Evolutionary conservation across 2,113 vertebrate genomes (phyloP).

Genomic region (Crypturellus undulatus): DNA sequence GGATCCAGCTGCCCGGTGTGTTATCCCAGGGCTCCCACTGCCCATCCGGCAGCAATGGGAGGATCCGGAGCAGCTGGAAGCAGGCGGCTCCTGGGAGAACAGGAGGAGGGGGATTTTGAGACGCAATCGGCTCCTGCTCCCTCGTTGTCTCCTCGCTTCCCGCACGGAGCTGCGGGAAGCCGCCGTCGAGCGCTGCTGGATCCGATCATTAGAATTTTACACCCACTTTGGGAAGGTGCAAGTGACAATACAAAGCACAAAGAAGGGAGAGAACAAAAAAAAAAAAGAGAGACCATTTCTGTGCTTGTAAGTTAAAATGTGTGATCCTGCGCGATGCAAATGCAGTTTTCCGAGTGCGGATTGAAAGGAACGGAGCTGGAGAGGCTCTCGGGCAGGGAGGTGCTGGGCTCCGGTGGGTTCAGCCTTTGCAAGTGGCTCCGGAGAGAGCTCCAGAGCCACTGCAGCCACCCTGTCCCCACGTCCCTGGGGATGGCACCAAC

Average conservation of each 20-base stretch:
- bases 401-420: accelerated
- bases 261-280: not conserved
- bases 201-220: not conserved
- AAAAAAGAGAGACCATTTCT: not conserved
- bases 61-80: not conserved
- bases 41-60: not conserved
- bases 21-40: not conserved
- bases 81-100: accelerated
- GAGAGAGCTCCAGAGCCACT: not conserved
- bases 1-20: too few species aligned
- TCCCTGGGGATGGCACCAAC: accelerated
- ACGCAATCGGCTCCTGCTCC: accelerated
- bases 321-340: accelerated
- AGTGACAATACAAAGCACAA: not conserved
- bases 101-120: not conserved
- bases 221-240: not conserved
- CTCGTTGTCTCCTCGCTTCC: not conserved
- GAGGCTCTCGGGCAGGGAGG: not conserved
- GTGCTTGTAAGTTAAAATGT: accelerated
- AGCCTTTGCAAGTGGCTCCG: too few species aligned
- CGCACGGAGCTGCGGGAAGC: accelerated
- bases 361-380: not conserved
- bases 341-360: accelerated
- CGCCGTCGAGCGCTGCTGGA: too few species aligned
- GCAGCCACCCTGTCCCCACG: accelerated